A percentile compares a stretch with the other conserved stretches of the same genome.
phyloP scores from a whole-genome alignment of 2,888 invertebrate genomes.

The Lordiphosa andalusiaca region DNA sequence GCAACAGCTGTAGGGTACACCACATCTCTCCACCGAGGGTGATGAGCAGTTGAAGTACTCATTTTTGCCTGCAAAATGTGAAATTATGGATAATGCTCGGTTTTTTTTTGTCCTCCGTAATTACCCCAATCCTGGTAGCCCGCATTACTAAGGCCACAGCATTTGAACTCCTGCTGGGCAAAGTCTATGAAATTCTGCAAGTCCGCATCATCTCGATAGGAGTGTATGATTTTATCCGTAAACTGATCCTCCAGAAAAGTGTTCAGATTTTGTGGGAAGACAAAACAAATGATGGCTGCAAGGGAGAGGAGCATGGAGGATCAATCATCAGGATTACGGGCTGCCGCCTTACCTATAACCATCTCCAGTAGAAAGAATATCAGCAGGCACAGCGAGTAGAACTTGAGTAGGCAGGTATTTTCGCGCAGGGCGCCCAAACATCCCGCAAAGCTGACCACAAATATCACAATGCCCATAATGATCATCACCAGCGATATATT shows the following conservation, averaged over 20 bases:
- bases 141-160: slow-evolving; percentile 94
- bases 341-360: slow-evolving; percentile 82
- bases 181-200: slow-evolving; percentile 96
- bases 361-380: slow-evolving; percentile 95
- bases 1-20: slow-evolving; percentile 97
- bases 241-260: slow-evolving; percentile 91
- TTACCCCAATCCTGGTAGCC: slow-evolving; percentile 95
- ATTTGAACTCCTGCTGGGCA: slow-evolving; percentile 91
- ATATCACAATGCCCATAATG: slow-evolving; percentile 94
- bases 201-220: slow-evolving; percentile 95
- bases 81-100: too few relatives aligned
- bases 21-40: slow-evolving; percentile 93
- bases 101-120: too few relatives aligned
- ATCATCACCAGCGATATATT: slow-evolving; percentile 95
- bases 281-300: slow-evolving; percentile 92
- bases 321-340: too few relatives aligned
- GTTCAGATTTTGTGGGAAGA: slow-evolving; percentile 94
- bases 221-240: slow-evolving; percentile 94
- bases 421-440: slow-evolving; percentile 90
- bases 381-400: slow-evolving; percentile 93
- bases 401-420: slow-evolving; percentile 94
- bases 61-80: slow-evolving; percentile 83
- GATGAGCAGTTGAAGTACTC: slow-evolving; percentile 97
- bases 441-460: slow-evolving; percentile 95
- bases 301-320: too few relatives aligned